Evolutionary conservation across 2,113 vertebrate genomes (phyloP), one percentile per base, ranked within the genome.

Genomic region (Sander lucioperca): DNA sequence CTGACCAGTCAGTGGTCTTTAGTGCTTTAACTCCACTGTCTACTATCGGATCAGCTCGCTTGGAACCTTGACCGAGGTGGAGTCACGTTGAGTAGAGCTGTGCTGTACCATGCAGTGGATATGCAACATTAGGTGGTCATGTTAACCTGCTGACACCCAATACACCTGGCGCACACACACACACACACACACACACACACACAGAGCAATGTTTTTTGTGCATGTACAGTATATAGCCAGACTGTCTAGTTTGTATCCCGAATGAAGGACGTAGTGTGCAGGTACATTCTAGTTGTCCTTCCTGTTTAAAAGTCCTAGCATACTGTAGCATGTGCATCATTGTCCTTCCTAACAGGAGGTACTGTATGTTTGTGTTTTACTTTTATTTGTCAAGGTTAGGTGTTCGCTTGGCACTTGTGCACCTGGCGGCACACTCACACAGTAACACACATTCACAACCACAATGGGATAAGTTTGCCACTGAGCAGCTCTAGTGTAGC

Each of bases 81-180:
- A 43, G 39, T 43, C 10, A 43, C 39, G 0, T 11, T 43, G 39
- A 43, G 39, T 11, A 43, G 39, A 43, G 39, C 39, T 43, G 39
- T 43, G 39, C 39, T 43, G 39, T 43, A 43, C 39, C 2, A 43
- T 43, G 39, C 36, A 36, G 6, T 11, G 10, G 39, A 43, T 43
- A 43, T 43, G 39, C 10, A 43, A 43, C 39, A 43, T 63, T 48
- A 56, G 79, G 84, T 79, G 79, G 88, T 67, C 62, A 19, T 53
- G 66, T 81, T 61, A 74, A 33, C 33, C 33, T 45, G 62, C 18
- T 33, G 39, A 11, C 8, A 33, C 30, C 45, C 51, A 56, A 76
- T 47, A 27, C 11, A 36, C 56, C 47, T n/a, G 25, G 68, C 43
- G 18, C 33, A 30, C 10, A 7, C 25, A 12, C 64, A 10, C 15